phyloP scores from a whole-genome alignment of 2,797 vertebrate species.

The Dipus sagitta region DNA sequence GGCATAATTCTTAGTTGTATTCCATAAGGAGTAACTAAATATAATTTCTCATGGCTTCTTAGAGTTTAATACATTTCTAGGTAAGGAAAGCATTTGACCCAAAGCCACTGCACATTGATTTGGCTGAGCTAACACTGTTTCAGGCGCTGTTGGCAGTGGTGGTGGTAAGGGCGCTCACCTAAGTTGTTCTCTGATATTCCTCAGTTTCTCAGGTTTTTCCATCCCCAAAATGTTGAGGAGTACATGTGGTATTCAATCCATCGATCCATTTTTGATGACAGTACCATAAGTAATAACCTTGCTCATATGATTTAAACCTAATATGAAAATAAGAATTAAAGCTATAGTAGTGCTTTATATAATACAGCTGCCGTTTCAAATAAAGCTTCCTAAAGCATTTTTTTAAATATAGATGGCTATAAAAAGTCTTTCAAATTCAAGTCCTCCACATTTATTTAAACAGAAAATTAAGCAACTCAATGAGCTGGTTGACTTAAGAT shows the following conservation, averaged over 20 bases:
- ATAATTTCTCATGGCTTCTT: conserved; percentile 44
- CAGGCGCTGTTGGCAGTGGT: background rate
- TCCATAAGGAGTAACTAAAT: conserved; percentile 7
- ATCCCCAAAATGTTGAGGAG: background rate
- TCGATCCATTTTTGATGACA: background rate
- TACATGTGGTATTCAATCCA: conserved; percentile 22
- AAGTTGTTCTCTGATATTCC: conserved; percentile 49
- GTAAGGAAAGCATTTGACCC: conserved; percentile 24
- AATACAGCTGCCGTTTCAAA: conserved; percentile 53
- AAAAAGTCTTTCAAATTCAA: conserved; percentile 20
- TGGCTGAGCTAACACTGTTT: conserved; percentile 41
- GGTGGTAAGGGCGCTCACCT: conserved; percentile 45
- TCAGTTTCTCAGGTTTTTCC: background rate
- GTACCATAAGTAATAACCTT: background rate
- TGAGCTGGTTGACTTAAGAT: conserved; percentile 25
- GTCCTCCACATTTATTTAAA: conserved; percentile 42
- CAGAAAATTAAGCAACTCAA: background rate
- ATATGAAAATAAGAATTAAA: conserved; percentile 54
- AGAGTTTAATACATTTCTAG: conserved; percentile 61
- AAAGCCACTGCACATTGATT: conserved; percentile 34
- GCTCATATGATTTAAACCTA: conserved; percentile 52
- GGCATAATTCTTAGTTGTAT: conserved; percentile 46
- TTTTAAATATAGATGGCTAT: background rate
- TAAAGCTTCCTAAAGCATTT: background rate
- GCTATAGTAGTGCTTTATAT: background rate